These are phyloP conservation scores for Actias luna DNA, from an alignment of 2,888 invertebrate species.

Conservation along the genomic window DNA sequence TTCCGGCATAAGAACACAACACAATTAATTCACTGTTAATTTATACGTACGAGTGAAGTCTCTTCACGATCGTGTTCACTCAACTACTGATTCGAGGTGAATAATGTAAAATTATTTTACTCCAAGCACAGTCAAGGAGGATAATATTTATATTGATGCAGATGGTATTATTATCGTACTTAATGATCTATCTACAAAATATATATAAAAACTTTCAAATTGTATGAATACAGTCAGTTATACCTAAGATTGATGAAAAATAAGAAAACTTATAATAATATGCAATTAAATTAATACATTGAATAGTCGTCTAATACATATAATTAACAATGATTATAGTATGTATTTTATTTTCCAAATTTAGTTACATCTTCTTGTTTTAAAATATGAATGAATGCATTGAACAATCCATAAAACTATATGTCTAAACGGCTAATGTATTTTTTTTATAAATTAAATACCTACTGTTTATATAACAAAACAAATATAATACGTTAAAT, in stretches of 20 bases:
- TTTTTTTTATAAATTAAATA: too few species aligned
- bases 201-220: neutral
- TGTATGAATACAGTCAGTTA: neutral
- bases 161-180: neutral
- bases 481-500: too few species aligned
- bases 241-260: neutral
- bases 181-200: neutral
- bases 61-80: constrained; percentile 4
- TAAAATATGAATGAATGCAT: too few species aligned
- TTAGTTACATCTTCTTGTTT: neutral
- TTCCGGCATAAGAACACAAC: neutral
- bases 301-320: neutral
- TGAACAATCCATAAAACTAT: too few species aligned
- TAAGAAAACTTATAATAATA: neutral
- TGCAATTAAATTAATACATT: neutral
- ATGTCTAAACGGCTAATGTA: too few species aligned
- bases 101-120: neutral
- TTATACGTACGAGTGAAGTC: constrained; percentile 1
- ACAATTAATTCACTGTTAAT: constrained; percentile 3
- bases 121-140: neutral
- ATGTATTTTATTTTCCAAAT: neutral
- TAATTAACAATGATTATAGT: neutral
- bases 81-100: constrained; percentile 5
- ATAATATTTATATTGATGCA: constrained; percentile 5
- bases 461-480: too few species aligned